Percentiles rank a stretch among this genome's conserved stretches.
Conservation (phyloP, 2,888 invertebrate genomes). For the Pimpla rufipes region DNA sequence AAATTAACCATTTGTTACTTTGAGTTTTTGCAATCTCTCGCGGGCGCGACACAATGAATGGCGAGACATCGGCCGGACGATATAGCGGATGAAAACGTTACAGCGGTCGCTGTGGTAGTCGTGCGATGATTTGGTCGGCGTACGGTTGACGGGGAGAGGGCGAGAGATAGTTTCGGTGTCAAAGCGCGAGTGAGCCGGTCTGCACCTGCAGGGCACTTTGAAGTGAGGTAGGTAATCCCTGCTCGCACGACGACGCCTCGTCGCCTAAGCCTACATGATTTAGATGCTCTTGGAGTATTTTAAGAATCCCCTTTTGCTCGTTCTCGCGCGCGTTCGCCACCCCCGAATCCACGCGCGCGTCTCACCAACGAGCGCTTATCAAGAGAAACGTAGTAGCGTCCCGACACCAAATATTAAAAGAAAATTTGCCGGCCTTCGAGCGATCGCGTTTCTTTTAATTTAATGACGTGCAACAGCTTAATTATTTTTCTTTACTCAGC, state of each 20-base stretch:
- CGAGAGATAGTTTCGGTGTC: conserved; percentile 56
- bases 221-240: conserved; percentile 85
- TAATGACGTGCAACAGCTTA: no score
- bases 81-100: no score
- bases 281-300: conserved; percentile 85
- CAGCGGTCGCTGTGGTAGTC: no score
- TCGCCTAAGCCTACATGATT: conserved; percentile 84
- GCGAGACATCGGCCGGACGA: background rate
- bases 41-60: background rate
- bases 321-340: conserved; percentile 74
- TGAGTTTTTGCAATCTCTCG: background rate
- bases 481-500: no score
- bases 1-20: background rate
- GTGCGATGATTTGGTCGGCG: no score
- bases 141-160: background rate
- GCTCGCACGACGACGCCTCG: conserved; percentile 81
- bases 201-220: conserved; percentile 85
- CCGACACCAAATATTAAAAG: no score
- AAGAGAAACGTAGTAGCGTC: no score
- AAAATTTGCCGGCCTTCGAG: no score
- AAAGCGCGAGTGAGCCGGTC: conserved; percentile 67
- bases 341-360: conserved; percentile 66
- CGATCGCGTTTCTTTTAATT: no score
- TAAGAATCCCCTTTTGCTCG: conserved; percentile 82
- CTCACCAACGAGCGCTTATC: conserved; percentile 15